These are phyloP conservation scores for Drosophila mulleri DNA, from an alignment of 2,888 invertebrate species.

Conservation along the genomic window DNA sequence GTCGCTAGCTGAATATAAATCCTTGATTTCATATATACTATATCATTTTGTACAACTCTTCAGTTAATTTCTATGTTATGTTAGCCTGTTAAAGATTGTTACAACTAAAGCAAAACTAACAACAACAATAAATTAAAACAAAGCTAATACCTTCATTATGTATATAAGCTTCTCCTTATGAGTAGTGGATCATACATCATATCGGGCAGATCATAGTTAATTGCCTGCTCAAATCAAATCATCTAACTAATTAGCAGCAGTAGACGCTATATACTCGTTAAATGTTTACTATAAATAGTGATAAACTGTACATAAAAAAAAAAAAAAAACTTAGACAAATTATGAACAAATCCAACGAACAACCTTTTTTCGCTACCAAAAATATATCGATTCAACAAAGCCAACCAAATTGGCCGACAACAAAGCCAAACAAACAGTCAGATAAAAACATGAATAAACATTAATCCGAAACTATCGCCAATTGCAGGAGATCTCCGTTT, in stretches of 20 bases:
- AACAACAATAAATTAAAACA: slow-evolving; percentile 38
- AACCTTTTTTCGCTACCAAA: slow-evolving; percentile 79
- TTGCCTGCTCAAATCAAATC: slow-evolving; percentile 49
- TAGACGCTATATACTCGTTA: slow-evolving; percentile 48
- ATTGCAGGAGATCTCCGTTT: slow-evolving; percentile 12
- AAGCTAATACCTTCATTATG: slow-evolving; percentile 64
- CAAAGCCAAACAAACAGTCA: slow-evolving; percentile 40
- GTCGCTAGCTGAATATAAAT: slow-evolving; percentile 45
- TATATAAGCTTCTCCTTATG: slow-evolving; percentile 72
- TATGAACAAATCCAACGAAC: slow-evolving; percentile 71
- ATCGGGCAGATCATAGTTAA: slow-evolving; percentile 44
- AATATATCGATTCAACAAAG: slow-evolving; percentile 21
- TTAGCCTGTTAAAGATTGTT: slow-evolving; percentile 42
- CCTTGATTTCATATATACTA: slow-evolving; percentile 34
- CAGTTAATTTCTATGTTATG: slow-evolving; percentile 23
- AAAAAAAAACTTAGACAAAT: slow-evolving; percentile 6
- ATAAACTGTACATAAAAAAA: slow-evolving; percentile 67
- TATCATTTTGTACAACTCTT: slow-evolving; percentile 40
- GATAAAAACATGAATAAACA: slow-evolving; percentile 46
- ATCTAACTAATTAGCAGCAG: slow-evolving; percentile 54
- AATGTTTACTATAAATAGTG: slow-evolving; percentile 57
- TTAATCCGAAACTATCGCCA: not conserved
- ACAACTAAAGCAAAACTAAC: slow-evolving; percentile 15
- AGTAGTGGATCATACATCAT: slow-evolving; percentile 65
- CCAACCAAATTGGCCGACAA: slow-evolving; percentile 38